Conservation (phyloP, 2,113 vertebrate genomes). For the Xyrauchen texanus region DNA sequence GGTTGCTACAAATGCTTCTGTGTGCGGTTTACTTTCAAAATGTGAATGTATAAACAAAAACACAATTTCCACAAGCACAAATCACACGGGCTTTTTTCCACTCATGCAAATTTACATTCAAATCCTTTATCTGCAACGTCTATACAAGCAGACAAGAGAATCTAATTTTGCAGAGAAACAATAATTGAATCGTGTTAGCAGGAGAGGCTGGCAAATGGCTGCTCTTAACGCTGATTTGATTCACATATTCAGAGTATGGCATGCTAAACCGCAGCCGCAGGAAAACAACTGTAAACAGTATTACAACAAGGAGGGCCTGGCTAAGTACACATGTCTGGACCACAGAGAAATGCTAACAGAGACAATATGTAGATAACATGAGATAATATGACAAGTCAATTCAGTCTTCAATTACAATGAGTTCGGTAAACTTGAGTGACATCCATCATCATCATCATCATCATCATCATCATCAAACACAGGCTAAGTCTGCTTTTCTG, state of each 20-base stretch:
- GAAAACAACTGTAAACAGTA: constrained; percentile 53
- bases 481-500: background rate
- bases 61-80: too few species aligned
- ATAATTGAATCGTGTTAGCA: constrained; percentile 60
- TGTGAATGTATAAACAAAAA: too few species aligned
- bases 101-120: constrained; percentile 13
- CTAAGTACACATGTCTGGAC: constrained; percentile 30
- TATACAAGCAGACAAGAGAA: constrained; percentile 41
- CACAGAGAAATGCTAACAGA: background rate
- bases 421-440: background rate
- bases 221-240: constrained; percentile 53
- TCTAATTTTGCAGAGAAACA: constrained; percentile 47
- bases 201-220: constrained; percentile 49
- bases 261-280: constrained; percentile 47
- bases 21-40: too few species aligned
- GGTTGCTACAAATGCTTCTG: too few species aligned
- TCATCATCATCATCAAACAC: background rate
- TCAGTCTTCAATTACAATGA: background rate
- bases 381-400: background rate
- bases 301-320: constrained; percentile 54
- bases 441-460: background rate
- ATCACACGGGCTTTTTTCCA: too few species aligned
- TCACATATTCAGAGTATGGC: constrained; percentile 50
- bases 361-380: too few species aligned
- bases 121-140: constrained; percentile 1